Evolutionary conservation across 2,888 invertebrate genomes (phyloP), one percentile per base, ranked within the genome.

Genomic region (Chymomyza caudatula): DNA sequence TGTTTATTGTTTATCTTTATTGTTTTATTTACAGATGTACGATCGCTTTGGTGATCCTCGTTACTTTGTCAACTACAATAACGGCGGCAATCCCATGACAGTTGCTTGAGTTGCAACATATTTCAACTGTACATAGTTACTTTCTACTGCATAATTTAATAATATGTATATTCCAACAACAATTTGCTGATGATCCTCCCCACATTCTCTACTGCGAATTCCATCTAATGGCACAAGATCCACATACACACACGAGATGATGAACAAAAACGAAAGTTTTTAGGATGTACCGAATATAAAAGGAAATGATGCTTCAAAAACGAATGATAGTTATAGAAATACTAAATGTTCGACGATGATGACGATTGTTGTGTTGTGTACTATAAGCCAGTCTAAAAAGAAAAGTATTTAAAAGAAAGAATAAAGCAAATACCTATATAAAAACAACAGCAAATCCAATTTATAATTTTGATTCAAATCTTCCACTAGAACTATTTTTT

Each of bases 21-120:
- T 80, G 69, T 73, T 74, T 64, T 78, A 63, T 65, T 78, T 88
- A 13, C 85, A 90, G 90, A 78, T 81, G 63, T 89, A 85, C 72
- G 87, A 87, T 83, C 89, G 88, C 60, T 89, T 89, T 71, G 89
- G 89, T 74, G 89, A 89, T 85, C 87, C 89, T n/a, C 83, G 87
- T 64, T 89, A 85, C 66, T 90, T 90, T 85, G 83, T 81, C 67
- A 86, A 84, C 70, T 88, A 84, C 63, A 88, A 82, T 11, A 37
- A 11, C 69, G 88, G 87, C 60, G 87, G 86, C 68, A 89, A 88
- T 77, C 85, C 82, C 37, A 89, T 90, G 78, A 89, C 88, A 58
- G 90, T 90, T 71, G 89, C 89, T 73, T 90, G 74, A 86, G 61
- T 3, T 20, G 47, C 25, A 63, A 47, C 37, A 53, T 51, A 60